These are phyloP conservation scores for Pristionchus entomophagus DNA, from an alignment of 2,888 invertebrate species.

Conservation along the genomic window DNA sequence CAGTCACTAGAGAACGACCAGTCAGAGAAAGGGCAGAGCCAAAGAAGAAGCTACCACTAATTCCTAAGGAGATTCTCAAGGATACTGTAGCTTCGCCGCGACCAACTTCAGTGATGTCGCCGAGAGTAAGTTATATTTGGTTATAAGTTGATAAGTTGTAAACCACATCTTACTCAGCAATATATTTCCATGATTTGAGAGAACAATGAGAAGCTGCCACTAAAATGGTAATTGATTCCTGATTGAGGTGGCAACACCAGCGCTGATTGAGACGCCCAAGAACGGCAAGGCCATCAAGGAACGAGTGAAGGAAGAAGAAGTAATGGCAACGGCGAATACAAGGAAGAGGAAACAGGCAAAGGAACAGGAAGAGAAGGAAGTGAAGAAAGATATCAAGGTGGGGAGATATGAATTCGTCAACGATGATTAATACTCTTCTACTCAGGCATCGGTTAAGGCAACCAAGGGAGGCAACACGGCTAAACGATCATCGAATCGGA, in stretches of 20 bases:
- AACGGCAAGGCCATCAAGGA: background rate
- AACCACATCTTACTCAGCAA: too few relatives aligned
- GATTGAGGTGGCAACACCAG: background rate
- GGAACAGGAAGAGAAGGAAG: background rate
- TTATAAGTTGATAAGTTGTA: background rate
- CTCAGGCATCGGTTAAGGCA: background rate
- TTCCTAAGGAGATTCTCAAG: background rate
- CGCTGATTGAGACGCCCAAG: background rate
- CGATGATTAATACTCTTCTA: background rate
- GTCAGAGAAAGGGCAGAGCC: conserved; percentile 20
- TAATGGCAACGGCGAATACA: background rate
- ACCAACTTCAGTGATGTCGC: background rate
- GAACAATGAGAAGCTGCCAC: too few relatives aligned
- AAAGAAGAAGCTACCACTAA: background rate
- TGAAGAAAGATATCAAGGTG: background rate
- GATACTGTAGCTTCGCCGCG: background rate
- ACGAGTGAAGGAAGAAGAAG: background rate
- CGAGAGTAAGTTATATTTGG: background rate
- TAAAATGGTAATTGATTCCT: too few relatives aligned
- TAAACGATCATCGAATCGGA: background rate
- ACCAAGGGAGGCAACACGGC: background rate
- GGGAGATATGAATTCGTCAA: background rate
- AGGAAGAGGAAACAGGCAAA: conserved; percentile 13
- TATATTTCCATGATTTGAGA: too few relatives aligned
- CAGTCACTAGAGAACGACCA: conserved; percentile 17